Percentiles rank a stretch among this genome's conserved stretches.
phyloP scores from a whole-genome alignment of 92 coral and sea anemone species.

The Zoanthus sansibaricus region DNA sequence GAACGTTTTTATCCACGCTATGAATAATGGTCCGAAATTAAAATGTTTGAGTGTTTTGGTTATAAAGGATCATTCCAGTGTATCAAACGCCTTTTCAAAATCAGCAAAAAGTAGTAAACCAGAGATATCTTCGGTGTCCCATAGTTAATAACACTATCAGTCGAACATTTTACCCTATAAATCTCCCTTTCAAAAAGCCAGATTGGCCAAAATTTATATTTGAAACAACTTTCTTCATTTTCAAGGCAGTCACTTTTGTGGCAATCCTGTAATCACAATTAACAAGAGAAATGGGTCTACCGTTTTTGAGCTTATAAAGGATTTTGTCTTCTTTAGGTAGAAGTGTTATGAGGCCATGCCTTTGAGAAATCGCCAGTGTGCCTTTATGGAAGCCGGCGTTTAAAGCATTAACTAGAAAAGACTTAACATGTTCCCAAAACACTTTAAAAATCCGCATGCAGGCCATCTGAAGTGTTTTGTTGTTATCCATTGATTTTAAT shows the following conservation, averaged over 20 bases:
- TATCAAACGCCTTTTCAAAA: slow-evolving; percentile 51
- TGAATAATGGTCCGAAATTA: slow-evolving; percentile 1
- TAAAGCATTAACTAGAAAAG: slow-evolving; percentile 30
- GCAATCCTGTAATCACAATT: slow-evolving; percentile 42
- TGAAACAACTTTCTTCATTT: slow-evolving; percentile 44
- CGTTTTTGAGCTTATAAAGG: slow-evolving; percentile 40
- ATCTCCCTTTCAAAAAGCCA: slow-evolving; percentile 38
- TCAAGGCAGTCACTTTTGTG: slow-evolving; percentile 28
- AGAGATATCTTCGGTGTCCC: slow-evolving; percentile 19
- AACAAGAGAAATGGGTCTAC: slow-evolving; percentile 41
- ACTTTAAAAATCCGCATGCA: not conserved
- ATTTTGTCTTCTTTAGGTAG: slow-evolving; percentile 42
- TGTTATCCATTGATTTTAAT: not conserved
- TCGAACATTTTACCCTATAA: slow-evolving; percentile 50
- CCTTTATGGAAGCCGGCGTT: slow-evolving; percentile 31
- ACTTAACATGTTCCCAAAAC: slow-evolving; percentile 6
- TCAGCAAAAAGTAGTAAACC: slow-evolving; percentile 41
- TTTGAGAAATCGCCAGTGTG: not conserved
- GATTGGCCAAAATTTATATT: slow-evolving; percentile 47
- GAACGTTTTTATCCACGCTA: slow-evolving; percentile 30
- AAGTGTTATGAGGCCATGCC: slow-evolving; percentile 21
- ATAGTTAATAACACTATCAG: slow-evolving; percentile 41
- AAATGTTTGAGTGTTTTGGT: slow-evolving; percentile 25
- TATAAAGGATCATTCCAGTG: slow-evolving; percentile 44
- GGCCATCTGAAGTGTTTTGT: not conserved